These are phyloP conservation scores for Tuta absoluta DNA, from an alignment of 2,888 invertebrate genomes.

Conservation along the genomic window DNA sequence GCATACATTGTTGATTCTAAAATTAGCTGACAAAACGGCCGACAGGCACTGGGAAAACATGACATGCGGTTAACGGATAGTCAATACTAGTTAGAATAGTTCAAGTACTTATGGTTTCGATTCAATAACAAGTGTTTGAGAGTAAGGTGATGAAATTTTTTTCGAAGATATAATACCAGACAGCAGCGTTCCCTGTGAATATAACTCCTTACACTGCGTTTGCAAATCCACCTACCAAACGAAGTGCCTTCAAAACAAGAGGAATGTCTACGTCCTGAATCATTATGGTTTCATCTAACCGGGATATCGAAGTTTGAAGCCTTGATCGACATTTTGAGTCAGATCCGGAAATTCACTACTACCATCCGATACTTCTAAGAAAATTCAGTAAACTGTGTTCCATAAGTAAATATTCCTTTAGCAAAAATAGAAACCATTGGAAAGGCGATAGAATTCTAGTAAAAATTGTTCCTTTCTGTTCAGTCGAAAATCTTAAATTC, in stretches of 20 bases:
- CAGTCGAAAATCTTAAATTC: slow-evolving; percentile 17
- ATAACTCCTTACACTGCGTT: too few species aligned
- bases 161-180: too few species aligned
- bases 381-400: neutral
- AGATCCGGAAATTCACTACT: too few species aligned
- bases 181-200: too few species aligned
- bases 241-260: too few species aligned
- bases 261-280: too few species aligned
- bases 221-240: too few species aligned
- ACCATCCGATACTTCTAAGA: neutral
- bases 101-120: neutral
- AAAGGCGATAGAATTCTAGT: neutral
- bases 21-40: slow-evolving; percentile 12
- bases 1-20: slow-evolving; percentile 12
- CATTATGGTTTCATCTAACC: too few species aligned
- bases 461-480: slow-evolving; percentile 10
- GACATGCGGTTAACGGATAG: neutral
- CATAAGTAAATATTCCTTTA: neutral
- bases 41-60: neutral
- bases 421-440: neutral
- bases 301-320: too few species aligned
- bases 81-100: neutral
- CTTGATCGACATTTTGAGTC: too few species aligned
- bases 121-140: neutral
- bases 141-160: too few species aligned